Base-by-base conservation (phyloP, 2,888 invertebrate genomes). In the Drosophila birchii region DNA sequence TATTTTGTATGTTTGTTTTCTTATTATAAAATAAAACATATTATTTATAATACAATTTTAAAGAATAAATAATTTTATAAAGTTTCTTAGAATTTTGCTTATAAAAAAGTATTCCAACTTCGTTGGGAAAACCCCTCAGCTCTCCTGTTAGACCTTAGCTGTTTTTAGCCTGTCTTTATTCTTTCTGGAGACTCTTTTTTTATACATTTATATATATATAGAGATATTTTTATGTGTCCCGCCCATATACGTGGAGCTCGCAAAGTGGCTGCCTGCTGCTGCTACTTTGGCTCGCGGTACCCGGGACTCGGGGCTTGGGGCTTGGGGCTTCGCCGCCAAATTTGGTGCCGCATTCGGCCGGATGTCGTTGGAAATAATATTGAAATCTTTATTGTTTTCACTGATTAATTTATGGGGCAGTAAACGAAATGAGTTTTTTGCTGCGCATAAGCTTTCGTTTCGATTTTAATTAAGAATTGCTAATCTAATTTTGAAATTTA, bases 361-460 rank as follows among this genome's bases (percentile, higher is more conserved):
- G 80, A 81, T 79, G 77, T 81, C 71, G 79, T 79, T 76, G 61
- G 62, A 56, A 63, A 70, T 63, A 63, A 60, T 74, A 78, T 78
- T 64, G 69, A 75, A 77, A 78, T 71, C 78, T 78, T 76, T 77
- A 72, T 75, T 69, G 71, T 67, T 73, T 63, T 69, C 56, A 58
- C 68, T 69, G 76, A 80, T 80, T 74, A 76, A 80, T 71, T 80
- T 66, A 78, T 71, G 70, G 60, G 47, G 51, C 58, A 76, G 54
- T 76, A 57, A 75, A 70, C 54, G 75, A 70, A 76, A 76, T 76
- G 76, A 76, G 70, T 54, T 71, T 70, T 51, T 36, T 14, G 23
- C 23, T 26, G 54, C 20, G 32, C 11, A 4, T 0, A 16, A 1
- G 44, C 23, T 11, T 20, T 44, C 16, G 34, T 9, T 16, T 43